These are phyloP conservation scores for Leucophenga varia DNA, from an alignment of 1,140 invertebrate genomes.

Conservation along the genomic window DNA sequence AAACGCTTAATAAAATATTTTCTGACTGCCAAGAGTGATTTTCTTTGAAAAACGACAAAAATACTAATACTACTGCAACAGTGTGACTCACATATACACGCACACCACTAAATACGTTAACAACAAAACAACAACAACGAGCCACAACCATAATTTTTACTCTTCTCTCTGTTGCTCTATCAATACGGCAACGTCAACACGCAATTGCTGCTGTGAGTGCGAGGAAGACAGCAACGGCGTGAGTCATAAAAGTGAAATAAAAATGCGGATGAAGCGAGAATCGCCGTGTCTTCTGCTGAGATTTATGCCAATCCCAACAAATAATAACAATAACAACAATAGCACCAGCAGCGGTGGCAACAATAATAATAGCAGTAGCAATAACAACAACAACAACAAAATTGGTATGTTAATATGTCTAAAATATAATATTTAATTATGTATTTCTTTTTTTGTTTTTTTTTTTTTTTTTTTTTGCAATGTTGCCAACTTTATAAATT, in stretches of 20 bases:
- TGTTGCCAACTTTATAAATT: too few relatives aligned
- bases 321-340: conserved; percentile 21
- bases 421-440: too few relatives aligned
- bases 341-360: conserved; percentile 12
- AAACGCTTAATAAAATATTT: too few relatives aligned
- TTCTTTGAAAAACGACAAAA: too few relatives aligned
- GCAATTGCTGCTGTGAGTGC: conserved; percentile 47
- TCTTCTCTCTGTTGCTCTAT: conserved; percentile 8
- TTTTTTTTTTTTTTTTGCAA: background rate
- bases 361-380: too few relatives aligned
- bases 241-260: conserved; percentile 58
- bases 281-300: conserved; percentile 65
- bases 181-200: conserved; percentile 45
- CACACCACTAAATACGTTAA: conserved; percentile 11
- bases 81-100: too few relatives aligned
- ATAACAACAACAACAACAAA: background rate
- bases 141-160: conserved; percentile 39
- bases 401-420: too few relatives aligned
- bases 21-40: too few relatives aligned
- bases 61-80: too few relatives aligned
- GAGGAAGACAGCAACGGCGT: conserved; percentile 52
- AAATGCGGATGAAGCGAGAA: conserved; percentile 68
- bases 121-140: conserved; percentile 7
- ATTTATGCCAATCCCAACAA: conserved; percentile 59
- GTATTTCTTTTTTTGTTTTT: background rate